These are phyloP conservation scores for Nephrotoma flavescens DNA, from an alignment of 2,888 invertebrate species.

Conservation along the genomic window DNA sequence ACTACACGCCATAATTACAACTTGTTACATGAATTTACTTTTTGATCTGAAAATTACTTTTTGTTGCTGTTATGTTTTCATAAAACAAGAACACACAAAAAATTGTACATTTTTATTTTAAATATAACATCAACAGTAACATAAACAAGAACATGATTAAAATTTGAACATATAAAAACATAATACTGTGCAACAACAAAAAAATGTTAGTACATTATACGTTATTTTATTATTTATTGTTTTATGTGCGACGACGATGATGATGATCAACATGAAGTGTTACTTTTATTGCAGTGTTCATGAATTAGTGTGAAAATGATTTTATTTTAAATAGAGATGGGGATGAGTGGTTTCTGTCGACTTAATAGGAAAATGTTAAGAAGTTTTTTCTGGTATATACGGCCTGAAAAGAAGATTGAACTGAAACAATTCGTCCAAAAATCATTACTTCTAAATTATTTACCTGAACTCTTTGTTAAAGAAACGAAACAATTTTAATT, in stretches of 20 bases:
- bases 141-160: not conserved
- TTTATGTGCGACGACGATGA: not conserved
- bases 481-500: no score
- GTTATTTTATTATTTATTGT: not conserved
- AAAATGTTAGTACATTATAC: not conserved
- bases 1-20: not conserved
- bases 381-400: no score
- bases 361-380: no score
- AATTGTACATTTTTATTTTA: not conserved
- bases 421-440: no score
- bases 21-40: not conserved
- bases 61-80: not conserved
- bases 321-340: no score
- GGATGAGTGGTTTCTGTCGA: no score
- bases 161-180: not conserved
- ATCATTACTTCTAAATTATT: no score
- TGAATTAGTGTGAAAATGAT: not conserved
- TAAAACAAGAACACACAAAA: not conserved
- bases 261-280: not conserved
- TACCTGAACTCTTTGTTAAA: no score
- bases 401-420: no score
- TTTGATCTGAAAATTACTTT: not conserved
- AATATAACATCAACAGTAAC: not conserved
- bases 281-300: not conserved
- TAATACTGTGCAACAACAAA: not conserved